Percentiles rank a stretch among this genome's conserved stretches.
phyloP scores from a whole-genome alignment of 2,888 invertebrate genomes.

The Cabera pusaria region DNA sequence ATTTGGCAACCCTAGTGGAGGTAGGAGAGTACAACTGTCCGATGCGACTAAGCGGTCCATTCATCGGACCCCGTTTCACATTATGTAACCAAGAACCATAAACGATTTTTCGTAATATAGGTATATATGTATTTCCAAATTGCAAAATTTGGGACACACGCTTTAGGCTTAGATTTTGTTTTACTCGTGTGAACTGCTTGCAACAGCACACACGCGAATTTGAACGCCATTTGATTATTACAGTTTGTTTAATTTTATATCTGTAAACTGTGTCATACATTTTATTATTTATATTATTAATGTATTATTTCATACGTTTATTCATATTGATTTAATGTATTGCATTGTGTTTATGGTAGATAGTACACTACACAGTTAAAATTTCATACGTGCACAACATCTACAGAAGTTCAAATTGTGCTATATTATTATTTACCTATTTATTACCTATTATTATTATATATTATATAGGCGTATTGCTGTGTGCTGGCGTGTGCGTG shows the following conservation, averaged over 20 bases:
- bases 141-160: slow-evolving; percentile 37
- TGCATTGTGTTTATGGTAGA: too few relatives aligned
- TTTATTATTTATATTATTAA: background rate
- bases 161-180: slow-evolving; percentile 17
- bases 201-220: slow-evolving; percentile 11
- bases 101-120: slow-evolving; percentile 38
- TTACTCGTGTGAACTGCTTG: slow-evolving; percentile 7
- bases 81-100: slow-evolving; percentile 38
- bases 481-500: too few relatives aligned
- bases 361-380: too few relatives aligned
- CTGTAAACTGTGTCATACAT: background rate
- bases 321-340: too few relatives aligned
- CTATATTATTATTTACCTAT: too few relatives aligned
- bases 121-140: slow-evolving; percentile 27
- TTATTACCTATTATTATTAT: too few relatives aligned
- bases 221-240: slow-evolving; percentile 1
- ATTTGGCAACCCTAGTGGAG: too few relatives aligned
- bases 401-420: too few relatives aligned
- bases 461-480: too few relatives aligned
- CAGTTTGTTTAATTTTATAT: too few relatives aligned
- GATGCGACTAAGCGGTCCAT: background rate
- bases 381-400: too few relatives aligned
- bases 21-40: background rate
- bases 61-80: slow-evolving; percentile 30
- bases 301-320: too few relatives aligned